Conservation (phyloP, 1,140 invertebrate species). For the Rhagoletis zephyria region DNA sequence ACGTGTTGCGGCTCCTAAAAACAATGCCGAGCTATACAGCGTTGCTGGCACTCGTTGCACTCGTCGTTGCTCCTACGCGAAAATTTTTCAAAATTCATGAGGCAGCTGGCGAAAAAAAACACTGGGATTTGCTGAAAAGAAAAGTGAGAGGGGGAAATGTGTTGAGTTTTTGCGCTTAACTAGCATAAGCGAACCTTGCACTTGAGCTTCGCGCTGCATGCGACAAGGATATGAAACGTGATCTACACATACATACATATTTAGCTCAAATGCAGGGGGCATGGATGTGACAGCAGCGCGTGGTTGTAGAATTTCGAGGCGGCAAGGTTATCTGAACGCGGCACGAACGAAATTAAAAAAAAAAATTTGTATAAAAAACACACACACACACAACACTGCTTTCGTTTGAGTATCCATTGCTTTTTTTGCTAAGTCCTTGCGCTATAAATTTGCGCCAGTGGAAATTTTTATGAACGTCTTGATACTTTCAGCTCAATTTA, state of each 20-base stretch:
- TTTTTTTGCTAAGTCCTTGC: conserved; percentile 51
- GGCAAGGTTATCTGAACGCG: conserved; percentile 2
- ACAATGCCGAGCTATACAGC: neutral
- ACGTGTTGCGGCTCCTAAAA: neutral
- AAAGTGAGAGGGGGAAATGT: neutral
- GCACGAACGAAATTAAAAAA: neutral
- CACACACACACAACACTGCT: too few relatives aligned
- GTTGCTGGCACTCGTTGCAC: neutral
- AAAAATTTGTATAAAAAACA: neutral
- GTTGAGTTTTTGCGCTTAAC: conserved; percentile 14
- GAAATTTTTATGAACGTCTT: conserved; percentile 60
- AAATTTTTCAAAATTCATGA: conserved; percentile 41
- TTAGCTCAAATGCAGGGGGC: neutral
- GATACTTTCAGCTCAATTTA: conserved; percentile 58
- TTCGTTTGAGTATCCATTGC: too few relatives aligned
- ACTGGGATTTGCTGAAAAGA: neutral
- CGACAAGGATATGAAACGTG: neutral
- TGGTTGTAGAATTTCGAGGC: neutral
- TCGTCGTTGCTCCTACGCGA: conserved; percentile 21
- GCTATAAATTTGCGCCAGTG: conserved; percentile 55
- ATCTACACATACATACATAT: too few relatives aligned
- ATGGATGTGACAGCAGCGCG: conserved; percentile 4
- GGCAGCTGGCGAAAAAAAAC: neutral
- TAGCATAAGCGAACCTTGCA: conserved; percentile 41
- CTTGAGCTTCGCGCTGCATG: neutral